Evolutionary conservation across 2,888 invertebrate genomes (phyloP).

Genomic region (Campoletis raptor): DNA sequence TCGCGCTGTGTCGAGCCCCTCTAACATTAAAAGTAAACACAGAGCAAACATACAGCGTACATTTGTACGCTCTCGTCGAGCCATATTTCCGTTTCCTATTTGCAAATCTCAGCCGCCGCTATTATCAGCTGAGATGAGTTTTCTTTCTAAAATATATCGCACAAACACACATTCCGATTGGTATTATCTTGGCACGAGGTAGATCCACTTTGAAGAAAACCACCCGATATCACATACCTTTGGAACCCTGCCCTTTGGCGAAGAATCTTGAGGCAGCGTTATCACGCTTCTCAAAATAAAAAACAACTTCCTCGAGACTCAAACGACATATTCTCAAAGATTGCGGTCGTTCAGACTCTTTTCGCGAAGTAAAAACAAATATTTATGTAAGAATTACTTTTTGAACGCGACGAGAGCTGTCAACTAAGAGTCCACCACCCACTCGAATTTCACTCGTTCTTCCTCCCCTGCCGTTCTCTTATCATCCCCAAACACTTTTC

Average conservation of each 20-base stretch:
- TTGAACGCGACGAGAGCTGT: neutral
- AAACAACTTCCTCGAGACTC: neutral
- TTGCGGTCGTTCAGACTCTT: neutral
- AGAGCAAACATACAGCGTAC: slow-evolving; percentile 9
- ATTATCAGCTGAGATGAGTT: neutral
- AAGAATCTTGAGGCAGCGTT: neutral
- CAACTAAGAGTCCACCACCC: neutral
- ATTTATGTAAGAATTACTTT: neutral
- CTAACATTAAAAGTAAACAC: slow-evolving; percentile 34
- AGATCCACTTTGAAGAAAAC: neutral
- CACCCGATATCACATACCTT: neutral
- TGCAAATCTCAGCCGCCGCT: neutral
- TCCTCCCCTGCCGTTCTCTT: neutral
- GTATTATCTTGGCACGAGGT: neutral
- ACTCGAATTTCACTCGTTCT: neutral
- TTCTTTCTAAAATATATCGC: neutral
- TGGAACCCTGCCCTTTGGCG: neutral
- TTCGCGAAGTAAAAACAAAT: neutral
- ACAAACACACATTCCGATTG: neutral
- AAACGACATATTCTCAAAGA: neutral
- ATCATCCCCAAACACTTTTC: neutral
- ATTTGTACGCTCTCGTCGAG: slow-evolving; percentile 37
- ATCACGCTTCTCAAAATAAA: neutral
- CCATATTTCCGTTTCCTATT: slow-evolving; percentile 34
- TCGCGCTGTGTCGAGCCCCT: slow-evolving; percentile 30